These are phyloP conservation scores for Noctua fimbriata DNA, from an alignment of 2,888 invertebrate species.

Conservation along the genomic window DNA sequence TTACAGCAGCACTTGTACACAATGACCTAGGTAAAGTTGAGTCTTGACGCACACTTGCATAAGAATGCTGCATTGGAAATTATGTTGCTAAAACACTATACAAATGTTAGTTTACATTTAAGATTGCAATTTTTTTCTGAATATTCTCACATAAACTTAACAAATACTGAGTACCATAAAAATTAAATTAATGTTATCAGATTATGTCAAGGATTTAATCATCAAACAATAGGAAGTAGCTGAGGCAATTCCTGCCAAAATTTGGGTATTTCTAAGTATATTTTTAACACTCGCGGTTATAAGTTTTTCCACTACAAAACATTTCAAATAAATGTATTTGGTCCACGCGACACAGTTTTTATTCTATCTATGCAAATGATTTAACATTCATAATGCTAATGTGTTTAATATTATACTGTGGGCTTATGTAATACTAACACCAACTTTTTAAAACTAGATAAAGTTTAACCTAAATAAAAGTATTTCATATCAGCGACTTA, in stretches of 20 bases:
- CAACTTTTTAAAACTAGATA: conserved; percentile 17
- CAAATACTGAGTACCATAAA: conserved; percentile 13
- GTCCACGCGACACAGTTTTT: background rate
- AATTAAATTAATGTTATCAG: conserved; percentile 42
- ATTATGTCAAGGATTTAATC: conserved; percentile 50
- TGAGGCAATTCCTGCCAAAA: background rate
- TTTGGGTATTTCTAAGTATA: background rate
- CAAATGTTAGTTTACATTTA: background rate
- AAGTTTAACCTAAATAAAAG: conserved; percentile 18
- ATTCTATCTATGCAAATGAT: conserved; percentile 11
- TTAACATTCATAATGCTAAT: conserved; percentile 21
- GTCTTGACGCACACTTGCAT: background rate
- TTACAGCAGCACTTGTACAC: background rate
- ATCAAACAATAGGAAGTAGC: conserved; percentile 45
- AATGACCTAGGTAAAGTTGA: conserved; percentile 2
- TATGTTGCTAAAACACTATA: background rate
- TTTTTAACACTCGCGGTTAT: background rate
- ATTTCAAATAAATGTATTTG: conserved; percentile 16
- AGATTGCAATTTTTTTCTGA: background rate
- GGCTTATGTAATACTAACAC: conserved; percentile 15
- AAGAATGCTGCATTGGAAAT: conserved; percentile 7
- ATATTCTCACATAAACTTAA: conserved; percentile 45
- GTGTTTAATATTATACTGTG: background rate
- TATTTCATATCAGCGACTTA: background rate
- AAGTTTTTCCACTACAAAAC: background rate